A percentile compares a stretch with the other conserved stretches of the same genome.
Evolutionary conservation across 2,888 invertebrate species (phyloP).

Genomic region (Athalia circularis): DNA sequence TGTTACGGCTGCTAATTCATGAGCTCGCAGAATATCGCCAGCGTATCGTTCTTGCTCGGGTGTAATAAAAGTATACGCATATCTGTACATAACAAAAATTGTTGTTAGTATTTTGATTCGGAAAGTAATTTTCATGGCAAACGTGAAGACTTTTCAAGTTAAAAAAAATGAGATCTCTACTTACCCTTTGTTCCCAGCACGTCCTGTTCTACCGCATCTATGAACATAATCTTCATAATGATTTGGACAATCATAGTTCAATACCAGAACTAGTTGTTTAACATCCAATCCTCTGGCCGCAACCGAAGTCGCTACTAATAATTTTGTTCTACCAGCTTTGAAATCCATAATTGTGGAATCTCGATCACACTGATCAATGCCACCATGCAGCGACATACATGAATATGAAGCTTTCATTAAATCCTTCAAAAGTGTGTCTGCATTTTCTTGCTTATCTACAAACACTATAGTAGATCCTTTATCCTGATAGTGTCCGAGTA

Average conservation of each 20-base stretch:
- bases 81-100: constrained; percentile 67
- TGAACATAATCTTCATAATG: constrained; percentile 99
- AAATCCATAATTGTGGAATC: constrained; percentile 99
- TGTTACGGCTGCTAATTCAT: constrained; percentile 87
- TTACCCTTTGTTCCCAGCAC: constrained; percentile 94
- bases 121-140: not conserved
- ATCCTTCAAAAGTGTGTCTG: constrained; percentile 93
- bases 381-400: constrained; percentile 98
- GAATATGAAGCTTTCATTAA: constrained; percentile 97
- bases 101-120: not conserved
- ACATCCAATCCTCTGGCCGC: constrained; percentile 99
- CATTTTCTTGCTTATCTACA: constrained; percentile 98
- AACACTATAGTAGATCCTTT: constrained; percentile 96
- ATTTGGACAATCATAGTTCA: constrained; percentile 99
- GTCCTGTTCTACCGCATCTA: constrained; percentile 92
- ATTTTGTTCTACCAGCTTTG: constrained; percentile 93
- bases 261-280: constrained; percentile 96
- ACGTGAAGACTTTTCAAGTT: not conserved
- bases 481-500: constrained; percentile 96
- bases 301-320: constrained; percentile 98
- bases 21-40: constrained; percentile 93
- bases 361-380: constrained; percentile 99
- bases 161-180: not conserved
- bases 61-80: constrained; percentile 97
- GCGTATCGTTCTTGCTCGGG: constrained; percentile 95